phyloP scores from a whole-genome alignment of 2,888 invertebrate genomes.

The Steinernema scapterisci region DNA sequence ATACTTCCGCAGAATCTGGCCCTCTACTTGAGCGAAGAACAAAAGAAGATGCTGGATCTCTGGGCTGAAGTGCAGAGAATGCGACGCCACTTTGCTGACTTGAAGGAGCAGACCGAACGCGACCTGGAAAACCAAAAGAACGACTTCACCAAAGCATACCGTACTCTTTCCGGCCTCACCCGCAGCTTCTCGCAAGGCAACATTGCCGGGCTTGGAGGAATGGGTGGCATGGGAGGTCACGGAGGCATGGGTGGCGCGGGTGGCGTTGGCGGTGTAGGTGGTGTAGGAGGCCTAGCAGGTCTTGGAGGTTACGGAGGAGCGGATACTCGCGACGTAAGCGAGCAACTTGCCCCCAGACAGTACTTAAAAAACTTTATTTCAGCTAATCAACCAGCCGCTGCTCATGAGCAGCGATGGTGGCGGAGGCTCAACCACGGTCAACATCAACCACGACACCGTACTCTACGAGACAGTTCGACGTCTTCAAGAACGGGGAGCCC shows the following conservation, averaged over 20 bases:
- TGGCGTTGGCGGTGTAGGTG: slow-evolving; percentile 30
- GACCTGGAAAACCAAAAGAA: slow-evolving; percentile 56
- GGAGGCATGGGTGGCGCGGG: slow-evolving; percentile 12
- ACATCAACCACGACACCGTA: slow-evolving; percentile 50
- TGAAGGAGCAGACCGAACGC: slow-evolving; percentile 56
- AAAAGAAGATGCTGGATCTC: slow-evolving; percentile 66
- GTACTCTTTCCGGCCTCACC: slow-evolving; percentile 49
- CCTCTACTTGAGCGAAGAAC: slow-evolving; percentile 65
- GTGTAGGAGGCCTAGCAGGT: slow-evolving; percentile 19
- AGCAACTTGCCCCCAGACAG: background rate
- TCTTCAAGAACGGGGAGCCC: slow-evolving; percentile 35
- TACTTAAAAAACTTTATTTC: background rate
- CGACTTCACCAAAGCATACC: slow-evolving; percentile 58
- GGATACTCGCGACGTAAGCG: background rate
- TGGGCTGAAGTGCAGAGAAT: slow-evolving; percentile 66
- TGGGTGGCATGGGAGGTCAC: slow-evolving; percentile 7
- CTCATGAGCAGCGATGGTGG: slow-evolving; percentile 41
- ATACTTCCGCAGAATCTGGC: slow-evolving; percentile 57
- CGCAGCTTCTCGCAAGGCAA: slow-evolving; percentile 37
- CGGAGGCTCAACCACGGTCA: slow-evolving; percentile 47
- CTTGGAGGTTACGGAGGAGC: background rate
- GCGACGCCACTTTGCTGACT: slow-evolving; percentile 62
- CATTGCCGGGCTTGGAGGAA: background rate
- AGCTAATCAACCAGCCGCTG: slow-evolving; percentile 22
- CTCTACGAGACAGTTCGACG: slow-evolving; percentile 55